phyloP scores from a whole-genome alignment of 2,797 vertebrate genomes.

The Brotula barbata region DNA sequence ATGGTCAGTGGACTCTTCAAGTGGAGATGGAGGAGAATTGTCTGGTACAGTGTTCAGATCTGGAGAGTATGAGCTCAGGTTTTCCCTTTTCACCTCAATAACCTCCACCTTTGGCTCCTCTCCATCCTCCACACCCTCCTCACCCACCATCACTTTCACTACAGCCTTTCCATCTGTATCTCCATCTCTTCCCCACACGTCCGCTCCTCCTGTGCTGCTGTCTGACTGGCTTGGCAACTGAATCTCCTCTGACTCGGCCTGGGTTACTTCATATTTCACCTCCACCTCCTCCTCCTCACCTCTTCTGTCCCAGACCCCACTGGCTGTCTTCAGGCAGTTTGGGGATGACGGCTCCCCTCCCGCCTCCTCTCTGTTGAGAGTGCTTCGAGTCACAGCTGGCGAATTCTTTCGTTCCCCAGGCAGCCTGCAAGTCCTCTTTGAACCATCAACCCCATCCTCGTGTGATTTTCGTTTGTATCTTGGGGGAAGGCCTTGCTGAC shows the following conservation, averaged over 20 bases:
- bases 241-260: conserved; percentile 81
- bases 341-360: conserved; percentile 81
- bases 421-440: conserved; percentile 79
- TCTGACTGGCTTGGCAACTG: conserved; percentile 95
- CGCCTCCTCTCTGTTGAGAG: conserved; percentile 62
- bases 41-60: conserved; percentile 83
- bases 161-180: conserved; percentile 46
- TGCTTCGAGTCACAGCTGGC: conserved; percentile 63
- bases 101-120: conserved; percentile 42
- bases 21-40: conserved; percentile 83
- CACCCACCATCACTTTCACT: conserved; percentile 72
- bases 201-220: conserved; percentile 61
- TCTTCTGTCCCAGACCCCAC: conserved; percentile 40
- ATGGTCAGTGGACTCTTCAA: conserved; percentile 77
- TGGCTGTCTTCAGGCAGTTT: conserved; percentile 74
- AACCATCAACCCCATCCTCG: conserved; percentile 68
- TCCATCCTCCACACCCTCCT: conserved; percentile 75
- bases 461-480: conserved; percentile 87
- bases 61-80: conserved; percentile 79
- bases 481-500: conserved; percentile 75
- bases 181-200: conserved; percentile 48
- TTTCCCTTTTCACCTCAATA: conserved; percentile 92
- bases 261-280: conserved; percentile 66
- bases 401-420: conserved; percentile 65
- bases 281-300: conserved; percentile 50